Percentiles rank a stretch among this genome's conserved stretches.
Conservation (phyloP, 2,113 vertebrate genomes). For the Telmatochromis sp. region DNA sequence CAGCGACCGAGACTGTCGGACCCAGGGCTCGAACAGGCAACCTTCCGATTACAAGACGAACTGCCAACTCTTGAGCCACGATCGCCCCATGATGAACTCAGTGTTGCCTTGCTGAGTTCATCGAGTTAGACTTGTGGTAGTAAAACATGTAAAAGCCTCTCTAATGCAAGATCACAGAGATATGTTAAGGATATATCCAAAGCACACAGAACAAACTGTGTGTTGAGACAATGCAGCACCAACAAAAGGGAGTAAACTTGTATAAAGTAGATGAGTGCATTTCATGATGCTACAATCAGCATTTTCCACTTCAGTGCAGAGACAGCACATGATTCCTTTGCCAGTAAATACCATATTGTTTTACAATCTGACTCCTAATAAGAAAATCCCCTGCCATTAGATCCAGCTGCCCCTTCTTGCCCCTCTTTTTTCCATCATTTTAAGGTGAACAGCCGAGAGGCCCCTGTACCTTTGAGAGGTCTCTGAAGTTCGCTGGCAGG, state of each 20-base stretch:
- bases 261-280: not conserved
- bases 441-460: slow-evolving; percentile 9
- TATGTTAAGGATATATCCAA: not conserved
- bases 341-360: slow-evolving; percentile 18
- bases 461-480: slow-evolving; percentile 91
- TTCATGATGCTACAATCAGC: slow-evolving; percentile 1
- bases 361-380: slow-evolving; percentile 25
- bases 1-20: accelerated
- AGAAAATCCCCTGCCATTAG: slow-evolving; percentile 14
- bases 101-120: not conserved
- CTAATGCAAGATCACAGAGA: not conserved
- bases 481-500: slow-evolving; percentile 94
- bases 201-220: not conserved
- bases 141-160: not conserved
- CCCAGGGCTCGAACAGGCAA: not conserved
- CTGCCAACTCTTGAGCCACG: not conserved
- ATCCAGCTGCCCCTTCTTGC: not conserved
- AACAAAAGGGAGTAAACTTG: not conserved
- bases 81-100: accelerated
- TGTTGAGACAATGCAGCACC: not conserved
- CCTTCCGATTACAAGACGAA: not conserved
- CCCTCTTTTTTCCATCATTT: not conserved
- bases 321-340: not conserved
- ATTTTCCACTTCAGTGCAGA: slow-evolving; percentile 19
- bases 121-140: not conserved